Evolutionary conservation across 2,888 invertebrate genomes (phyloP).

Genomic region (Cyrtodaria siliqua): DNA sequence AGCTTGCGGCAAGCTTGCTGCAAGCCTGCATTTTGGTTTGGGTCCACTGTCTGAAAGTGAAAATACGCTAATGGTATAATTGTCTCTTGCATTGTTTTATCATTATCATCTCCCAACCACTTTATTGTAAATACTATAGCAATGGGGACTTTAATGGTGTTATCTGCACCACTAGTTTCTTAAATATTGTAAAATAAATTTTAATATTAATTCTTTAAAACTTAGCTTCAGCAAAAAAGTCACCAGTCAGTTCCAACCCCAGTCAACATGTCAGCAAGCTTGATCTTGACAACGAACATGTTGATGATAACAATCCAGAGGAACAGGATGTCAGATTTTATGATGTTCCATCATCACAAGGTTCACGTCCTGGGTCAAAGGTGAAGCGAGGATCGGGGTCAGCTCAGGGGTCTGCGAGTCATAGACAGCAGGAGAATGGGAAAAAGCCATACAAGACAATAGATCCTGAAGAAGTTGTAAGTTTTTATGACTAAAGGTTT

Average conservation of each 20-base stretch:
- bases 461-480: constrained; percentile 69
- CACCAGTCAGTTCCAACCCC: neutral
- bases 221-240: neutral
- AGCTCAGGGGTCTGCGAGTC: neutral
- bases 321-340: constrained; percentile 59
- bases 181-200: too few species aligned
- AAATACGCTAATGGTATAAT: too few species aligned
- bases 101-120: too few species aligned
- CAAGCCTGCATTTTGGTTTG: too few species aligned
- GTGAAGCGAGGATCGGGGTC: constrained; percentile 18
- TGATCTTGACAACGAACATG: neutral
- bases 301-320: constrained; percentile 14
- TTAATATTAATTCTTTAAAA: too few species aligned
- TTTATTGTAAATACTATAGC: too few species aligned
- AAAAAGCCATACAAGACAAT: constrained; percentile 58
- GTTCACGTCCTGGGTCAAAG: constrained; percentile 39
- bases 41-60: too few species aligned
- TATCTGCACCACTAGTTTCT: too few species aligned
- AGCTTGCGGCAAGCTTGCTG: too few species aligned
- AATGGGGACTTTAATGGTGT: too few species aligned
- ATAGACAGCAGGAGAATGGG: constrained; percentile 34
- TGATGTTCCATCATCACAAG: constrained; percentile 51
- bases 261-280: neutral
- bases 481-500: constrained; percentile 15
- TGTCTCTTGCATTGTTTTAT: too few species aligned